Conservation (phyloP, 1,140 invertebrate species). For the Bombus haemorrhoidalis region DNA sequence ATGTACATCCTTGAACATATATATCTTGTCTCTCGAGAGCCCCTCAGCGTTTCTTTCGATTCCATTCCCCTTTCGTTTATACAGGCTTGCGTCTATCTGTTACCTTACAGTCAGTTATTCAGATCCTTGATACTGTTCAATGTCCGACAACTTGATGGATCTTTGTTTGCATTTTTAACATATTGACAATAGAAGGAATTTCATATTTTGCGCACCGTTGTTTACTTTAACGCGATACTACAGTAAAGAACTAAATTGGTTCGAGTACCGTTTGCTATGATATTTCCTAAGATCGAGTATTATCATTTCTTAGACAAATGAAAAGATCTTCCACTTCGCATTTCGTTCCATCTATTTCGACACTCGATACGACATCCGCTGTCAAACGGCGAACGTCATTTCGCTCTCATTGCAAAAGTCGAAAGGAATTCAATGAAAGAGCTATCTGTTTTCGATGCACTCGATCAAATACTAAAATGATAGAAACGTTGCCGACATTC, state of each 20-base stretch:
- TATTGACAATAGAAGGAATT: not conserved
- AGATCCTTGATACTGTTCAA: not conserved
- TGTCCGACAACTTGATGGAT: not conserved
- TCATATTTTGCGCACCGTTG: not conserved
- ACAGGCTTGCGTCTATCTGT: not conserved
- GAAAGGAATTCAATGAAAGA: not conserved
- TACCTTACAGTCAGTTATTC: not conserved
- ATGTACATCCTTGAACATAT: slow-evolving; percentile 3
- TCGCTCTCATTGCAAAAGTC: no score
- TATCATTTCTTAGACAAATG: no score
- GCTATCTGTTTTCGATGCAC: not conserved
- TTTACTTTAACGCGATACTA: not conserved
- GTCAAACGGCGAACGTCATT: no score
- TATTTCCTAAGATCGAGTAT: no score
- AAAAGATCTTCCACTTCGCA: no score
- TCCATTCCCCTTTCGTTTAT: not conserved
- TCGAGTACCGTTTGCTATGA: no score
- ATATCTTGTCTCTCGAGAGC: not conserved
- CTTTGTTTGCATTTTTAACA: not conserved
- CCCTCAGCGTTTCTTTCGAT: not conserved
- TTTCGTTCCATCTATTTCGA: no score
- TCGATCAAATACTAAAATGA: not conserved
- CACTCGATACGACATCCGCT: no score
- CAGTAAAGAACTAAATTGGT: no score
- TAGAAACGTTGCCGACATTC: not conserved